These are phyloP conservation scores for Apogon talboti DNA, from an alignment of 2,797 vertebrate species.

Conservation along the genomic window DNA sequence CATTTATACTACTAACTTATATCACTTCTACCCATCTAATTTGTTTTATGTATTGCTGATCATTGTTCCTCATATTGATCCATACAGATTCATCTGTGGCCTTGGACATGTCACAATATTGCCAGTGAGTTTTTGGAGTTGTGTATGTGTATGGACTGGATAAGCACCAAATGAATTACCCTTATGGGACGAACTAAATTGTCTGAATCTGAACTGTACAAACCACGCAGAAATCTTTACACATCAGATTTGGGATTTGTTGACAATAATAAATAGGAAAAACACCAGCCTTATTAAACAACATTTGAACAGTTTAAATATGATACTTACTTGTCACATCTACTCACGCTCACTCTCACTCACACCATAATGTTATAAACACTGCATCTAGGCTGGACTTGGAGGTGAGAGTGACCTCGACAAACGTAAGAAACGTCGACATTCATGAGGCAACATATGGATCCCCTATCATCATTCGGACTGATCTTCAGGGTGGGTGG, in stretches of 20 bases:
- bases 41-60: too few relatives aligned
- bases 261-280: slow-evolving; percentile 33
- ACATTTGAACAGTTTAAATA: slow-evolving; percentile 27
- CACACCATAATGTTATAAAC: slow-evolving; percentile 54
- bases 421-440: slow-evolving; percentile 66
- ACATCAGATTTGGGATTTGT: slow-evolving; percentile 23
- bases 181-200: too few relatives aligned
- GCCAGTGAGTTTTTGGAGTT: too few relatives aligned
- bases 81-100: too few relatives aligned
- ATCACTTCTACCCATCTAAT: too few relatives aligned
- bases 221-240: neutral
- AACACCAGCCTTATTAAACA: slow-evolving; percentile 39
- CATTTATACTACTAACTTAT: too few relatives aligned
- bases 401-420: slow-evolving; percentile 62
- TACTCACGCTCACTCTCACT: slow-evolving; percentile 25
- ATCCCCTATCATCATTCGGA: slow-evolving; percentile 78
- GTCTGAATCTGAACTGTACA: too few relatives aligned
- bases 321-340: slow-evolving; percentile 11
- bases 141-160: too few relatives aligned
- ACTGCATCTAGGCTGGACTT: slow-evolving; percentile 66
- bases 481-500: slow-evolving; percentile 80
- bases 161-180: too few relatives aligned
- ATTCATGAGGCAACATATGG: slow-evolving; percentile 60
- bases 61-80: too few relatives aligned
- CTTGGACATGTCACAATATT: too few relatives aligned